phyloP scores from a whole-genome alignment of 2,113 vertebrate genomes.

The Grallaria varia region DNA sequence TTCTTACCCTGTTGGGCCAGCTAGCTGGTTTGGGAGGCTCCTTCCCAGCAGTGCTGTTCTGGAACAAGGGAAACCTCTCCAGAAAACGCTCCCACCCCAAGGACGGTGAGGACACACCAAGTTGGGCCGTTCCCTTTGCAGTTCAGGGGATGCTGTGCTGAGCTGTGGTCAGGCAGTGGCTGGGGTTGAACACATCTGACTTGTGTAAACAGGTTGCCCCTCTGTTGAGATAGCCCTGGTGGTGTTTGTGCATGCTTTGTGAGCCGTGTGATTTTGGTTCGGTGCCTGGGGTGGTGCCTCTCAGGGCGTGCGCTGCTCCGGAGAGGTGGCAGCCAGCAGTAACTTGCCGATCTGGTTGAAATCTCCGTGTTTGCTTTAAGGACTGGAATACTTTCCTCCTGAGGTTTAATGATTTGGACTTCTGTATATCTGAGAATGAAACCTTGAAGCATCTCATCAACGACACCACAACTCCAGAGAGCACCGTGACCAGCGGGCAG shows the following conservation, averaged over 20 bases:
- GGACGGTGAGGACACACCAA: fast-evolving
- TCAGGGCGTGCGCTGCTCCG: neutral
- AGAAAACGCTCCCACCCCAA: fast-evolving
- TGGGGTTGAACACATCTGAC: neutral
- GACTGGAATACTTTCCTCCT: conserved; percentile 98
- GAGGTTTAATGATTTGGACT: conserved; percentile 94
- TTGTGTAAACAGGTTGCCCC: fast-evolving
- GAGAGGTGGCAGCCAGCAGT: neutral
- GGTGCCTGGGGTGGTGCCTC: neutral
- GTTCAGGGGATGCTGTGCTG: neutral
- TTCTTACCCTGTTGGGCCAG: neutral
- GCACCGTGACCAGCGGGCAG: conserved; percentile 87
- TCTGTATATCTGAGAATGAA: conserved; percentile 97
- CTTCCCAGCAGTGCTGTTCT: neutral
- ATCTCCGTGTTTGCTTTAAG: conserved; percentile 58
- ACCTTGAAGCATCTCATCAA: conserved; percentile 94
- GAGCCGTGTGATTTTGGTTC: neutral
- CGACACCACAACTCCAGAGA: conserved; percentile 88
- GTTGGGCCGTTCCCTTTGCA: neutral
- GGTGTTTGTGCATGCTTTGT: neutral
- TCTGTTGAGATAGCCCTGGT: neutral
- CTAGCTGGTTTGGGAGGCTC: neutral
- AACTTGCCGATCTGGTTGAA: neutral
- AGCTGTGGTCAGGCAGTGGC: neutral
- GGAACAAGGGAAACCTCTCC: fast-evolving